Percentiles rank a stretch among this genome's conserved stretches.
These are phyloP conservation scores for Diplogasteroides magnus DNA, from an alignment of 1,140 invertebrate species.

Conservation along the genomic window DNA sequence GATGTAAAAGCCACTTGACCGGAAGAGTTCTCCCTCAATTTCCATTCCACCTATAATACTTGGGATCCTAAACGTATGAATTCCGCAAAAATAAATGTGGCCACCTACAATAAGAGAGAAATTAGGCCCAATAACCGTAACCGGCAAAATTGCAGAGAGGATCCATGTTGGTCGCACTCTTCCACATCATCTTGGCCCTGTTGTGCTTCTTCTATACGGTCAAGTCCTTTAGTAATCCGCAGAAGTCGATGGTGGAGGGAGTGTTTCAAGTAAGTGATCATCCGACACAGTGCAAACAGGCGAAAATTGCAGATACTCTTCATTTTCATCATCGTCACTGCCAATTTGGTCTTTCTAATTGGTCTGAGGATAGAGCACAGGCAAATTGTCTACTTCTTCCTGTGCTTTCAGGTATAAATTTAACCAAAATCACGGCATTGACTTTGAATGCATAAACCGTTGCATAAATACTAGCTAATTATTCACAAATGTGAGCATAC, in stretches of 20 bases:
- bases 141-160: slow-evolving; percentile 18
- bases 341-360: slow-evolving; percentile 13
- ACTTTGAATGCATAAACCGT: too few species aligned
- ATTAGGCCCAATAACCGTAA: too few species aligned
- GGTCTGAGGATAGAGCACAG: slow-evolving; percentile 20
- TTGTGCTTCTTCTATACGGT: slow-evolving; percentile 10
- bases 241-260: background rate
- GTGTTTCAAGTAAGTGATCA: background rate
- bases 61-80: too few species aligned
- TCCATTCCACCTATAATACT: too few species aligned
- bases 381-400: slow-evolving; percentile 14
- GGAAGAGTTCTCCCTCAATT: too few species aligned
- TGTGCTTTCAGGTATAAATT: slow-evolving; percentile 28
- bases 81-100: too few species aligned
- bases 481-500: too few species aligned
- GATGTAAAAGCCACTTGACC: too few species aligned
- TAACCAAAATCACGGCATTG: too few species aligned
- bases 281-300: background rate
- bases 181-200: slow-evolving; percentile 12
- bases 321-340: slow-evolving; percentile 6
- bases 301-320: slow-evolving; percentile 6
- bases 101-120: too few species aligned
- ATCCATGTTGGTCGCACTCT: slow-evolving; percentile 9
- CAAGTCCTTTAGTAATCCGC: slow-evolving; percentile 8
- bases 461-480: too few species aligned